These are phyloP conservation scores for Turnix velox DNA, from an alignment of 2,113 vertebrate species.

Conservation along the genomic window DNA sequence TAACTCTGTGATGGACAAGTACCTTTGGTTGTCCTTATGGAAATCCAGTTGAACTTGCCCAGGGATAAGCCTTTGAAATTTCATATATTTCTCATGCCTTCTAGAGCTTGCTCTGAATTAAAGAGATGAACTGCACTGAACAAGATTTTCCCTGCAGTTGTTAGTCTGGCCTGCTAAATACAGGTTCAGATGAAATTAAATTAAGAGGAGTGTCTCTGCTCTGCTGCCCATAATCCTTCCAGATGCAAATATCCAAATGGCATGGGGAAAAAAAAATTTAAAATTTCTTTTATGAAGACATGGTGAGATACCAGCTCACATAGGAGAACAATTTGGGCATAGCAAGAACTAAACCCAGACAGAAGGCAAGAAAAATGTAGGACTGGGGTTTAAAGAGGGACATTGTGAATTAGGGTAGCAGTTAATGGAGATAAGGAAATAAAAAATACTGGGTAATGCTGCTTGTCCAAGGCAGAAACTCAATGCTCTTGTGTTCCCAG, in stretches of 20 bases:
- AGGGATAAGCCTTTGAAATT: not conserved
- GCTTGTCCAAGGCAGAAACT: not conserved
- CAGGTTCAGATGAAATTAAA: not conserved
- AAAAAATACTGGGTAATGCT: not conserved
- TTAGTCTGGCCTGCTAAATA: not conserved
- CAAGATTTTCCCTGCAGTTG: not conserved
- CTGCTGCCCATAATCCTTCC: not conserved
- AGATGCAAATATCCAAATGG: not conserved
- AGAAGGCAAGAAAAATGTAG: not conserved
- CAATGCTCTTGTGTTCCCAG: not conserved
- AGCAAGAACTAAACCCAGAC: not conserved
- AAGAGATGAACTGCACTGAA: not conserved
- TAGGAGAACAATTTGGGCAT: not conserved
- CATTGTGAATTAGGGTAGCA: not conserved
- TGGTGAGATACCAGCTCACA: not conserved
- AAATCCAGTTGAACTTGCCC: not conserved
- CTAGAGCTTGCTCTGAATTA: not conserved
- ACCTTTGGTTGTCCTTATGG: not conserved
- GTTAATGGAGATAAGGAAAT: not conserved
- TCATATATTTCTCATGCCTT: rapidly evolving
- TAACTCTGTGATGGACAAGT: not conserved
- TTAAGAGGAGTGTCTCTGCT: not conserved
- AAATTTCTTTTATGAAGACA: not conserved
- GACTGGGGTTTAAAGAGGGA: not conserved
- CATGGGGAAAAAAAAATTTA: not conserved